phyloP scores from a whole-genome alignment of 2,888 invertebrate genomes.

The Agrotis ipsilon region DNA sequence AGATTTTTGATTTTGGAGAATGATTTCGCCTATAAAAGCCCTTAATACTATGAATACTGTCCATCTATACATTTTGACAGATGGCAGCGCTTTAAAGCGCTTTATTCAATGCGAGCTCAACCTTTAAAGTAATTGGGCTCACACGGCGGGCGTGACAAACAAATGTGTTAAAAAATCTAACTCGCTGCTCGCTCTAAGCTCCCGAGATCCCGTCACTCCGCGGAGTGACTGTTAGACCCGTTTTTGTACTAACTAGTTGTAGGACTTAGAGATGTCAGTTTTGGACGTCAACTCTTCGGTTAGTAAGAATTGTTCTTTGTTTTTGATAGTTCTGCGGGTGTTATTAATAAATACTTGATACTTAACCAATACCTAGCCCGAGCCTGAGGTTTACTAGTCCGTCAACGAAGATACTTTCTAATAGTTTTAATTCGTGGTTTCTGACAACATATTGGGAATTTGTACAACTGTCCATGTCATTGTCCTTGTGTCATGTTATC shows the following conservation, averaged over 20 bases:
- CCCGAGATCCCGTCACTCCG: constrained; percentile 5
- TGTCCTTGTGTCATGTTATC: too few relatives aligned
- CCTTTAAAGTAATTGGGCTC: constrained; percentile 53
- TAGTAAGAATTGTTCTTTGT: background rate
- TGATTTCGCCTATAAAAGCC: too few relatives aligned
- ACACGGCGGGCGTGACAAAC: constrained; percentile 1
- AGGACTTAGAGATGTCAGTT: constrained; percentile 18
- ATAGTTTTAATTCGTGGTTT: too few relatives aligned
- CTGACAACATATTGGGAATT: too few relatives aligned
- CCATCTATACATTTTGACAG: background rate
- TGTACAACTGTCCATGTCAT: too few relatives aligned
- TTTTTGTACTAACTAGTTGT: constrained; percentile 25
- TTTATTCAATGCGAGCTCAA: constrained; percentile 35
- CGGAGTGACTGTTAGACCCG: constrained; percentile 14
- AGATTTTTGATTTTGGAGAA: background rate
- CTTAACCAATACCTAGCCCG: too few relatives aligned
- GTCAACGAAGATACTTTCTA: too few relatives aligned
- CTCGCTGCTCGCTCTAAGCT: constrained; percentile 23
- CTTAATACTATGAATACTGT: background rate
- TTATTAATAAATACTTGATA: too few relatives aligned
- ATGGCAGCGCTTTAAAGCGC: constrained; percentile 29
- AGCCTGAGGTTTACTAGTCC: too few relatives aligned
- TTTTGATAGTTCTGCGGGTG: too few relatives aligned
- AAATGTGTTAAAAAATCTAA: constrained; percentile 52
- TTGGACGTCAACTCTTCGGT: background rate